Conservation (phyloP, 2,888 invertebrate genomes). For the Helleia helle region DNA sequence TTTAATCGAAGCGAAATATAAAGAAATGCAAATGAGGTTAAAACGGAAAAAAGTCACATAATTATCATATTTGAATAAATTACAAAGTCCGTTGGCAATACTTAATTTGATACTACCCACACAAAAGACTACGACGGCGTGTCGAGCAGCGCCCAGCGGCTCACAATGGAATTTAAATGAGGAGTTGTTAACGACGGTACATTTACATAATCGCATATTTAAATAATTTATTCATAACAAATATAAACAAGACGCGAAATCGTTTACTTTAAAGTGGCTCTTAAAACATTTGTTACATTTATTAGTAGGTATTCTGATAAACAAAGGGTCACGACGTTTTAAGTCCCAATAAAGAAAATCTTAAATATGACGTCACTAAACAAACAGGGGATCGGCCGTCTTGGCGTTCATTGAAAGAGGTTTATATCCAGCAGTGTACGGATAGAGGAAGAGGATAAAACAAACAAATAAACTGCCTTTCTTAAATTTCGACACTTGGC, state of each 20-base stretch:
- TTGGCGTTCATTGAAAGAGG: too few relatives aligned
- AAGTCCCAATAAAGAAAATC: too few relatives aligned
- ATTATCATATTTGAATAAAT: constrained; percentile 24
- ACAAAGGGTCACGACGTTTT: too few relatives aligned
- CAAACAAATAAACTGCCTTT: too few relatives aligned
- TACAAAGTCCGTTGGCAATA: constrained; percentile 27
- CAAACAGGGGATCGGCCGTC: too few relatives aligned
- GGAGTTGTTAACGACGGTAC: constrained; percentile 49
- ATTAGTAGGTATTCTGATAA: too few relatives aligned
- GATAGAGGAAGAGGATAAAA: too few relatives aligned
- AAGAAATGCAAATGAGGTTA: constrained; percentile 17
- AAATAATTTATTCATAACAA: constrained; percentile 50
- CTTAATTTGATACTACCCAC: constrained; percentile 40
- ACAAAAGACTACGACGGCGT: constrained; percentile 44
- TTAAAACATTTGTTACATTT: neutral
- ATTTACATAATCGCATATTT: constrained; percentile 64
- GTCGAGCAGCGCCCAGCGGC: constrained; percentile 35
- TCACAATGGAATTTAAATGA: constrained; percentile 67
- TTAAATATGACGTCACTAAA: too few relatives aligned
- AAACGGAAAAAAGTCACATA: constrained; percentile 17
- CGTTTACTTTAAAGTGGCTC: neutral
- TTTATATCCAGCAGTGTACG: too few relatives aligned
- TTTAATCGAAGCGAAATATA: constrained; percentile 7
- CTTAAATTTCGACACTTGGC: too few relatives aligned
- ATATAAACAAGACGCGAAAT: constrained; percentile 34